Base-by-base conservation (phyloP, 2,113 vertebrate genomes). In the Dromaius novaehollandiae region DNA sequence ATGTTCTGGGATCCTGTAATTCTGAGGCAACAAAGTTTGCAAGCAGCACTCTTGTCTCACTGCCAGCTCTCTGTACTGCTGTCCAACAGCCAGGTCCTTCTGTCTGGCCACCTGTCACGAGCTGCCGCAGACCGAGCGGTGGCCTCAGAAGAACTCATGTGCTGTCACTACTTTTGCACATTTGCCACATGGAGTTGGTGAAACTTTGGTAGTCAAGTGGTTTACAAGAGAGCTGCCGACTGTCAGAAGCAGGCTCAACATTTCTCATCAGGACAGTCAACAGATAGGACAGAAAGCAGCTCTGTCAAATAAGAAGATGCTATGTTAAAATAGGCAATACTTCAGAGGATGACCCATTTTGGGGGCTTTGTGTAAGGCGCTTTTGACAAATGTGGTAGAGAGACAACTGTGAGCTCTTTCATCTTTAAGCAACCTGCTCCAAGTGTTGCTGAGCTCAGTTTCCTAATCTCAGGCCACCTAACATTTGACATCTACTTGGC, bases 91-190 rank as follows among this genome's bases (percentile, higher is more conserved):
- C 82, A 89, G 28, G 68, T 84, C 95, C 93, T 95, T 89, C 88
- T 95, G 93, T 75, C 95, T 93, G 64, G 60, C 96, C 93, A 96
- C 89, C 93, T 93, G 95, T 94, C 93, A 90, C 0, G 4, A 88
- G 64, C 76, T 66, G 46, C 73, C 81, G 53, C 64, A 63, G 89
- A 21, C 60, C 22, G 55, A 81, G 36, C 4, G 8, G 48, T 44
- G 68, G 85, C 85, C 61, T 78, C 82, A 82, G 82, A 80, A 92
- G 78, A 78, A 68, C 86, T 40, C 42, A 18, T 24, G 50, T 65
- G 18, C 66, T 1, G 0, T 69, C 30, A 30, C 26, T 28, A 44
- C 3, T 44, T 61, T 85, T 73, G 44, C 13, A 36, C 68, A 88
- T 89, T 60, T 71, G 51, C 51, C 65, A 90, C 64, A 38, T 5